Conservation (phyloP, 1,140 invertebrate genomes). For the Calliphora vicina region DNA sequence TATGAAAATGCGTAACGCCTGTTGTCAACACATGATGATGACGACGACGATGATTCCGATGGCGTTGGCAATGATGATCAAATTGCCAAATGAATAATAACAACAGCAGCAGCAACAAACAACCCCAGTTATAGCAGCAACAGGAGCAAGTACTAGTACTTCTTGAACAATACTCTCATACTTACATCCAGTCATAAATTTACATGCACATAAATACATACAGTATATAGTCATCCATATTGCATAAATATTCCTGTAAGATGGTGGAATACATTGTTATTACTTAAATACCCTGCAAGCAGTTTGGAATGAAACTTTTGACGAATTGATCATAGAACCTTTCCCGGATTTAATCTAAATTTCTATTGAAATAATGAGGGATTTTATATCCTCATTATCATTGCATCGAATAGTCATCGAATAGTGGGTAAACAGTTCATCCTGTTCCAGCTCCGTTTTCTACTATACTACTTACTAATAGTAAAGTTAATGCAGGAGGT, state of each 20-base stretch:
- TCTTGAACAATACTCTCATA: not conserved
- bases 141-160: not conserved
- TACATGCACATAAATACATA: not conserved
- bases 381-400: too few species aligned
- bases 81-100: slow-evolving; percentile 25
- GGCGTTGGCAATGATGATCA: not conserved
- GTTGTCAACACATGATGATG: slow-evolving; percentile 62
- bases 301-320: too few species aligned
- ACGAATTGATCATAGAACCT: too few species aligned
- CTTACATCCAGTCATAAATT: not conserved
- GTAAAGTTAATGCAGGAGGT: not conserved
- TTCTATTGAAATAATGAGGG: too few species aligned
- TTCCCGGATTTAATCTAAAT: too few species aligned
- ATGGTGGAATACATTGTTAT: not conserved
- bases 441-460: not conserved
- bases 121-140: not conserved
- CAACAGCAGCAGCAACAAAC: slow-evolving; percentile 8
- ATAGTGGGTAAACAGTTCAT: slow-evolving; percentile 19
- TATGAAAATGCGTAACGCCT: slow-evolving; percentile 55
- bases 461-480: not conserved
- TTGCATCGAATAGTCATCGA: too few species aligned
- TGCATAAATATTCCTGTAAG: not conserved
- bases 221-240: not conserved
- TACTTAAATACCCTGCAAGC: too few species aligned
- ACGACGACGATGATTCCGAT: not conserved